Evolutionary conservation across 2,888 invertebrate genomes (phyloP), one percentile per base, ranked within the genome.

Genomic region (Hymenopus coronatus): DNA sequence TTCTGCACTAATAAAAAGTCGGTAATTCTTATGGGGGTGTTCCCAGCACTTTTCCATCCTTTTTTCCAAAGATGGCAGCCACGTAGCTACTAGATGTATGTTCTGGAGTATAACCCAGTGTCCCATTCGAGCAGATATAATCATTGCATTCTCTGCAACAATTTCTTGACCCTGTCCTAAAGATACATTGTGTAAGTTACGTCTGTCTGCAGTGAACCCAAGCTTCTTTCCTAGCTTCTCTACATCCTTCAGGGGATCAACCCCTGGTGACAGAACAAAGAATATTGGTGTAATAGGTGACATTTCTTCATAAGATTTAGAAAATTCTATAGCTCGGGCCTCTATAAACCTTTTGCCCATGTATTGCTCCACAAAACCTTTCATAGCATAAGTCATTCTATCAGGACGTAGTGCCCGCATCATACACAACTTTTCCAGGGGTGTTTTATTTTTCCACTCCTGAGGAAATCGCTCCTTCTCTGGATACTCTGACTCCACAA

Each of bases 71-170:
- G 95, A 95, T 0, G 97, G 93, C n/a, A 99, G 94, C 98, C 99
- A 99, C 91, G 95, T 97, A 28, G 96, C 96, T 0, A 99, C 98
- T 90, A 99, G 94, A 94, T 99, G 99, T 89, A 99, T 96, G 93
- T 99, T 99, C 94, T 98, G 96, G 84, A 99, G 93, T 89, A 99
- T 97, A 28, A 98, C 98, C 99, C 99, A 99, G 92, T 98, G 97
- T 0, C 98, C 98, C 82, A 95, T 92, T 82, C 93, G 94, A 0
- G 97, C 95, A 0, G 98, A 97, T 0, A 96, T 92, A 86, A 96
- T 96, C 95, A 99, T 96, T 0, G 98, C 97, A 91, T 95, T 95
- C 92, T 99, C 98, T 0, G 99, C 99, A 0, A 98, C 97, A 3
- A 97, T 94, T 93, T 99, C 98, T 92, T 99, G 99, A 0, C 99